Evolutionary conservation across 1,140 invertebrate species (phyloP).

Genomic region (Venturia canescens): DNA sequence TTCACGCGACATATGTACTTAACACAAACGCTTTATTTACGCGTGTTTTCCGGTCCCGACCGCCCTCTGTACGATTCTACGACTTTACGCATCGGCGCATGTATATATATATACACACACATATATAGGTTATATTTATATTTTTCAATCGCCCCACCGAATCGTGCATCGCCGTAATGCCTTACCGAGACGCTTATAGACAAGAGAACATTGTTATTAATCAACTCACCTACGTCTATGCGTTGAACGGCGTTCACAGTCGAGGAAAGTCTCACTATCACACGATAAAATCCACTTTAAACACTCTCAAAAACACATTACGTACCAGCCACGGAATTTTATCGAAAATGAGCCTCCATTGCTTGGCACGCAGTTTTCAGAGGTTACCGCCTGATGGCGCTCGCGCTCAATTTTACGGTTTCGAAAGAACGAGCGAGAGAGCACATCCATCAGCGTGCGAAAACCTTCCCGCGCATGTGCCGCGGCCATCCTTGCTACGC

Average conservation of each 20-base stretch:
- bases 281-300: slow-evolving; percentile 65
- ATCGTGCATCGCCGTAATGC: neutral
- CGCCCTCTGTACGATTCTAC: slow-evolving; percentile 23
- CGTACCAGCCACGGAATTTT: slow-evolving; percentile 66
- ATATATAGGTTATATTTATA: slow-evolving; percentile 53
- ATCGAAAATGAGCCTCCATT: slow-evolving; percentile 72
- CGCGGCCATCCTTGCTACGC: neutral
- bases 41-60: neutral
- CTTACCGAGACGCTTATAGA: slow-evolving; percentile 19
- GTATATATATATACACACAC: neutral
- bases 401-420: neutral
- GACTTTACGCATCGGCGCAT: slow-evolving; percentile 15
- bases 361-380: slow-evolving; percentile 71
- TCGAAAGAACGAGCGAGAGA: neutral
- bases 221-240: slow-evolving; percentile 62
- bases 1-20: neutral
- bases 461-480: neutral
- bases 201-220: neutral
- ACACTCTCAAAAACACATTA: slow-evolving; percentile 68
- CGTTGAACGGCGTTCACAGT: slow-evolving; percentile 63
- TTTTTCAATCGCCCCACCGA: slow-evolving; percentile 45
- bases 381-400: slow-evolving; percentile 60
- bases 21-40: slow-evolving; percentile 17
- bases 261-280: slow-evolving; percentile 67
- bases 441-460: neutral